Base-by-base conservation (phyloP, 2,113 vertebrate genomes). In the Hemibates koningsi region DNA sequence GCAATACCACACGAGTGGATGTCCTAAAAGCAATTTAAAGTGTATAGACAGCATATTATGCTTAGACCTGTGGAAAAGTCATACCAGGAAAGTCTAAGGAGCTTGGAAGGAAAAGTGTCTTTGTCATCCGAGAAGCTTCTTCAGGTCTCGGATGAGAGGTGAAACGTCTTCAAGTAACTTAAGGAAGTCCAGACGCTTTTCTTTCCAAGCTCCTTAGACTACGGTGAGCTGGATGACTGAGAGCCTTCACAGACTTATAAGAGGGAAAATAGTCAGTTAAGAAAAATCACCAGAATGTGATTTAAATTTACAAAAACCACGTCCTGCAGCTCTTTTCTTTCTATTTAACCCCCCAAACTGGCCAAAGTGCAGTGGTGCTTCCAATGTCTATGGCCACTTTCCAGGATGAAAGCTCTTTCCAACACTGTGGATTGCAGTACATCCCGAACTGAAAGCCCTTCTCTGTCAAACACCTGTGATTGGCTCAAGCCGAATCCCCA, bases 361-460 rank as follows among this genome's bases (percentile, higher is more conserved):
- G 4, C 43, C 43, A 48, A 19, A 48, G 71, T 19, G 24, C 9
- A 76, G 43, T 12, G 24, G 24, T 11, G 16, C 43, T 48, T 48
- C 71, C 24, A 48, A 29, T 5, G 43, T 16, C 41, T 48, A 8
- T 17, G 68, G 9, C 14, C 14, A 19, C 24, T 0, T 45, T 48
- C 68, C 9, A 48, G 27, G 71, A 19, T 48, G 24, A 32, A 76
- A 45, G 14, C 24, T 76, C 68, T 7, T 45, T 73, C 41, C 38
- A 10, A 43, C 21, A 27, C 66, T 71, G 12, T 43, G 66, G 12
- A 24, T 43, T 0, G 12, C 12, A 71, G 5, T 29, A 19, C 14
- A 29, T 29, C 71, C 10, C 0, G 2, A 50, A 48, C 16, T 8
- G 6, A 50, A 48, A 27, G 24, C 41, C 0, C 32, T 50, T 0